Evolutionary conservation across 1,140 invertebrate species (phyloP), one percentile per base, ranked within the genome.

Genomic region (Drosophila lacertosa): DNA sequence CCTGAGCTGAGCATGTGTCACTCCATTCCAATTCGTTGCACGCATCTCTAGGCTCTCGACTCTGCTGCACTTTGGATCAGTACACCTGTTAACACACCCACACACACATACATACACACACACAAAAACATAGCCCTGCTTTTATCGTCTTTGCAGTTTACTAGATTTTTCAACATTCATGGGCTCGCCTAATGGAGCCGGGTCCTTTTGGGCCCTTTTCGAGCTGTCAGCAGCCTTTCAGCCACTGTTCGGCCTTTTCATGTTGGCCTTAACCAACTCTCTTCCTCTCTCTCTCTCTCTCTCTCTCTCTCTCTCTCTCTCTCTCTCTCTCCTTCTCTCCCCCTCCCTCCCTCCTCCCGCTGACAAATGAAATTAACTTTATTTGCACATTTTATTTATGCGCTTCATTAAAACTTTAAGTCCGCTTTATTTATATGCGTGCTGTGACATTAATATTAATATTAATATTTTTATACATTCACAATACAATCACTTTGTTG

Each of bases 351-450:
- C n/a, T n/a, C n/a, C n/a, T n/a, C n/a, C n/a, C 48, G 37, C 60
- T 47, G 64, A 39, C 62, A 88, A 81, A 88, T 82, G 65, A 88
- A 86, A 71, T 86, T 54, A 77, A 77, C 69, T 86, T 88, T 77
- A 86, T 88, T 82, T 88, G 42, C 69, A 26, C 55, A 77, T 77
- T 88, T 88, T 82, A 86, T 88, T 86, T 86, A 86, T 82, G 66
- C 82, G 78, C 82, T 86, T 78, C 82, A 86, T 86, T 88, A 88
- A 86, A 88, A 75, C 48, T 88, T 88, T 86, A 86, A 88, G 74
- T 78, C 63, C 48, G 55, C 74, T 68, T 82, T 86, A 86, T 88
- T 86, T 88, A 86, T 64, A 65, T 29, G 63, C 44, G 48, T 26
- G 39, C 66, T 33, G 51, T 58, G 68, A 78, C 63, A 64, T 82